Percentiles rank a stretch among this genome's conserved stretches.
phyloP scores from a whole-genome alignment of 1,140 invertebrate species.

The Drosophila biarmipes region DNA sequence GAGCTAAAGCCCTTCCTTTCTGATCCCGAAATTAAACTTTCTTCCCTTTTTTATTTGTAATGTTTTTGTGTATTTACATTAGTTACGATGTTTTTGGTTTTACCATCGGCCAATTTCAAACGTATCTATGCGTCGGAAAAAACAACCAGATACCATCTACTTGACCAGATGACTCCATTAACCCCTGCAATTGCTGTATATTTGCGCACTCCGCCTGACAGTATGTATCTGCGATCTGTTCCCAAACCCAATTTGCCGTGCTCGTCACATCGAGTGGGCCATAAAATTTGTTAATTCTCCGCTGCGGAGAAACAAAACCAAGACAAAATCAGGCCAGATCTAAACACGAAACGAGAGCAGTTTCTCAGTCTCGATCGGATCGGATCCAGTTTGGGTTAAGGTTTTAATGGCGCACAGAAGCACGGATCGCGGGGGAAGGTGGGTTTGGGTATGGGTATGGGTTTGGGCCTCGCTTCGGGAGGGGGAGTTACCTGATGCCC shows the following conservation, averaged over 20 bases:
- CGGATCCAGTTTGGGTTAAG: slow-evolving; percentile 32
- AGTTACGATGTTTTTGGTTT: not conserved
- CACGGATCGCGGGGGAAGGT: not conserved
- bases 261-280: slow-evolving; percentile 62
- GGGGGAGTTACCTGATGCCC: slow-evolving; percentile 46
- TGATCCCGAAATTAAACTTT: too few relatives aligned
- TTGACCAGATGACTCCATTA: slow-evolving; percentile 33
- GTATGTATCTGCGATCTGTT: slow-evolving; percentile 36
- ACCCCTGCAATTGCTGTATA: slow-evolving; percentile 27
- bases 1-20: too few relatives aligned
- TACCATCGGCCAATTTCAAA: not conserved
- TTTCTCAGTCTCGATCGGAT: slow-evolving; percentile 48
- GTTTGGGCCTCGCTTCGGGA: not conserved
- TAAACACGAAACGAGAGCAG: slow-evolving; percentile 66
- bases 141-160: slow-evolving; percentile 2
- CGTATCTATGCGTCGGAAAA: not conserved
- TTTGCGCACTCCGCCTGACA: slow-evolving; percentile 27
- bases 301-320: slow-evolving; percentile 28
- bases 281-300: slow-evolving; percentile 75
- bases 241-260: slow-evolving; percentile 38
- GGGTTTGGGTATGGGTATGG: not conserved
- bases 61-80: too few relatives aligned
- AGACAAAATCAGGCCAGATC: slow-evolving; percentile 71
- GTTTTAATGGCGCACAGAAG: slow-evolving; percentile 48
- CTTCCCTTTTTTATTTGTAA: too few relatives aligned